Evolutionary conservation across 2,888 invertebrate genomes (phyloP).

Genomic region (Megamerina dolium): DNA sequence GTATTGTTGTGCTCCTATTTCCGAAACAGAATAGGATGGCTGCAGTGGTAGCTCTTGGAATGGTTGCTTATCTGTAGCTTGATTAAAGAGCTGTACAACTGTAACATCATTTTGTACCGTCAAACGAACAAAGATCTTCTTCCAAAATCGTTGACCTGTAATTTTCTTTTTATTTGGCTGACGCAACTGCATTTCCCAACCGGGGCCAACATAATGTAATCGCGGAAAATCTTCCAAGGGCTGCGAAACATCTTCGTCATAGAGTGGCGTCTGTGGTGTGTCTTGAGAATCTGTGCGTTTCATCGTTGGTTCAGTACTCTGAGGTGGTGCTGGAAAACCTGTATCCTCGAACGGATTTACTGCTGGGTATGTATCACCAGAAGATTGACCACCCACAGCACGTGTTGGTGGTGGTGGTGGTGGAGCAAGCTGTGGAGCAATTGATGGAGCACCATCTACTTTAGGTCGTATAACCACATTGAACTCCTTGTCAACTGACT

Average conservation of each 20-base stretch:
- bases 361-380: constrained; percentile 59
- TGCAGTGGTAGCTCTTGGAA: constrained; percentile 93
- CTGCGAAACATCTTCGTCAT: constrained; percentile 87
- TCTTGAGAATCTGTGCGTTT: constrained; percentile 62
- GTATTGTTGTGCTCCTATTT: constrained; percentile 93
- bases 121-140: constrained; percentile 85
- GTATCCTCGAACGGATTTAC: constrained; percentile 62
- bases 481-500: constrained; percentile 70
- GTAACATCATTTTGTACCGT: constrained; percentile 74
- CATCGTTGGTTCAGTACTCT: constrained; percentile 32
- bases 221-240: constrained; percentile 89
- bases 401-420: constrained; percentile 51
- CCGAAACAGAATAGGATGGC: constrained; percentile 92
- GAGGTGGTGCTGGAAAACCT: constrained; percentile 37
- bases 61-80: constrained; percentile 78
- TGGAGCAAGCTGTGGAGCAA: constrained; percentile 71
- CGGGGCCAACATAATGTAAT: constrained; percentile 67
- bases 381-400: constrained; percentile 25
- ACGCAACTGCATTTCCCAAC: constrained; percentile 94
- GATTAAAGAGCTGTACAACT: constrained; percentile 78
- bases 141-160: constrained; percentile 94
- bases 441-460: constrained; percentile 50
- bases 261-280: constrained; percentile 86
- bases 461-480: constrained; percentile 67
- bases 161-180: constrained; percentile 97